Evolutionary conservation across 92 coral and sea anemone species (phyloP).

Genomic region (Montipora capitata): DNA sequence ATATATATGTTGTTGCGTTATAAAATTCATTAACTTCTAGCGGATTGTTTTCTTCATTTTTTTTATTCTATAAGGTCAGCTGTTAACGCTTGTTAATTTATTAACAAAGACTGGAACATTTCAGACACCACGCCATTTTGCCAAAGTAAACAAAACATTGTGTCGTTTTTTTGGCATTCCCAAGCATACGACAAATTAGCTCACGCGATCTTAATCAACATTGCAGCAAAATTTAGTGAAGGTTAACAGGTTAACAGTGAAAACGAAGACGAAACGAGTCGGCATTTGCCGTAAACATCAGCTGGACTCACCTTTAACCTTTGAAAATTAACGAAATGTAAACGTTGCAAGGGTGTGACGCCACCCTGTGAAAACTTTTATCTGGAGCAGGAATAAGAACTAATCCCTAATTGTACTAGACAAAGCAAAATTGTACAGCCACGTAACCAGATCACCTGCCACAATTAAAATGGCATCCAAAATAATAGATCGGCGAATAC

Average conservation of each 20-base stretch:
- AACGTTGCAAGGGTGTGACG: conserved; percentile 31
- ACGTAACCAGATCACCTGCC: neutral
- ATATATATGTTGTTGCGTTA: no score
- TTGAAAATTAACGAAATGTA: neutral
- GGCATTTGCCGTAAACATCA: conserved; percentile 6
- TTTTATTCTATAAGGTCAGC: no score
- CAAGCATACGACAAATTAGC: neutral
- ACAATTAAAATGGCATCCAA: no score
- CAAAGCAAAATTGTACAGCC: neutral
- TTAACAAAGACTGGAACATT: no score
- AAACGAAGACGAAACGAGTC: neutral
- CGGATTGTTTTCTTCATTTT: no score
- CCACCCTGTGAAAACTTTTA: no score
- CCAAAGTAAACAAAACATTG: neutral
- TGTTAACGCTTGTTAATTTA: no score
- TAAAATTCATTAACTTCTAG: no score
- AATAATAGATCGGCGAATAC: no score
- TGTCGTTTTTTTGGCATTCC: no score
- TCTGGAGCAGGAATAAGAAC: neutral
- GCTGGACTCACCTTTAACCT: conserved; percentile 31
- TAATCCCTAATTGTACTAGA: neutral
- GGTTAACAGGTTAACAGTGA: neutral
- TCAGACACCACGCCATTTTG: no score
- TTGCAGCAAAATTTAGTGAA: neutral
- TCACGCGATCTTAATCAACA: neutral